These are phyloP conservation scores for Psophia crepitans DNA, from an alignment of 2,113 vertebrate genomes.

Conservation along the genomic window DNA sequence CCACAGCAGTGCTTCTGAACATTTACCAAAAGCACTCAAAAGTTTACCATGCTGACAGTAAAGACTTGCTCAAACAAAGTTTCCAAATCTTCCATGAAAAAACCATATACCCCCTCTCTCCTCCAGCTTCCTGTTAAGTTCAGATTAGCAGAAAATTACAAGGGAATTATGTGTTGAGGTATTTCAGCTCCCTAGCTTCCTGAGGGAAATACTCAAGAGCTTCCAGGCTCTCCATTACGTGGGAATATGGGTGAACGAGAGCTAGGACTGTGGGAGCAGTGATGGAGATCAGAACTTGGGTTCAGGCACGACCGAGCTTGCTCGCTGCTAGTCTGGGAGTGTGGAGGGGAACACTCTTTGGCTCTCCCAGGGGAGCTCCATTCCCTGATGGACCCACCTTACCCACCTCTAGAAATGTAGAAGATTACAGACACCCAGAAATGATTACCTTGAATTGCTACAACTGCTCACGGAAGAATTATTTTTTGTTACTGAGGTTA, in stretches of 20 bases:
- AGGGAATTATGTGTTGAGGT: background rate
- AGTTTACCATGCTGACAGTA: background rate
- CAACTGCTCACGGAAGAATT: background rate
- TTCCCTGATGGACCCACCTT: background rate
- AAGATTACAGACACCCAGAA: background rate
- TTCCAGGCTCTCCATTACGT: background rate
- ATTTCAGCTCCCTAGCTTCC: background rate
- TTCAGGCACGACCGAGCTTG: rapidly evolving
- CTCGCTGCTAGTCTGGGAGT: rapidly evolving
- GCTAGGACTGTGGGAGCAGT: background rate
- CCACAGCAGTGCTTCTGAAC: background rate
- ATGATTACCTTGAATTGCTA: background rate
- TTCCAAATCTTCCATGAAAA: background rate
- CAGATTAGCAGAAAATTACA: background rate
- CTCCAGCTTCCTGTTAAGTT: background rate
- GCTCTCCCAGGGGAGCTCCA: background rate
- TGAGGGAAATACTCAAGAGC: background rate
- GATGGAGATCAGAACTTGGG: background rate
- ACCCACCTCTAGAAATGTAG: background rate
- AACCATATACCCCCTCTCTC: rapidly evolving
- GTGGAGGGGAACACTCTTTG: background rate
- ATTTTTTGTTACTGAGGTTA: background rate
- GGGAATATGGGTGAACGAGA: background rate
- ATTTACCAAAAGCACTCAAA: background rate
- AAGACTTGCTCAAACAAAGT: background rate